A percentile compares a stretch with the other conserved stretches of the same genome.
Evolutionary conservation across 2,113 vertebrate genomes (phyloP).

Genomic region (Plotosus lineatus): DNA sequence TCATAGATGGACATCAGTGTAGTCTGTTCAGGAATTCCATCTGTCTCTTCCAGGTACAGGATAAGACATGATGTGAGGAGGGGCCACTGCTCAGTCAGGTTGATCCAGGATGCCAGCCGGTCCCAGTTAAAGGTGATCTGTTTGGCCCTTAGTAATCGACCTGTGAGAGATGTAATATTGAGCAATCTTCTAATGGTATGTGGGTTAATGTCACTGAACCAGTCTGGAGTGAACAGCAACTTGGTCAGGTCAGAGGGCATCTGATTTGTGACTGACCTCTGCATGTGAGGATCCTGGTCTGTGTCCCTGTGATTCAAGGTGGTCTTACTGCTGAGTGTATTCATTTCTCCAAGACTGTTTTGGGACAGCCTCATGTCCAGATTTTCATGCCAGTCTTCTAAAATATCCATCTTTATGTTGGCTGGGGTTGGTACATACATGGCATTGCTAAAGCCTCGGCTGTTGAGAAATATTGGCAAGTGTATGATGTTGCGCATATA

Average conservation of each 20-base stretch:
- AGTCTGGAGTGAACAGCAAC: constrained; percentile 93
- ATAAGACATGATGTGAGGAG: constrained; percentile 97
- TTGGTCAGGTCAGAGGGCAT: constrained; percentile 97
- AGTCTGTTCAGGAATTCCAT: constrained; percentile 85
- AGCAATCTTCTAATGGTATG: constrained; percentile 94
- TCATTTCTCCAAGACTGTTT: constrained; percentile 84
- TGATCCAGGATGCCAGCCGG: constrained; percentile 96
- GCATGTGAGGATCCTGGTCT: constrained; percentile 88
- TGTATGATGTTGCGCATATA: constrained; percentile 99
- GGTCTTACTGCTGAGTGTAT: constrained; percentile 89
- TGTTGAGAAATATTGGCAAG: constrained; percentile 96
- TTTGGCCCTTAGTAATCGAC: constrained; percentile 92
- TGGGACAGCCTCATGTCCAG: constrained; percentile 86
- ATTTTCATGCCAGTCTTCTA: constrained; percentile 89
- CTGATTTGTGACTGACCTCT: constrained; percentile 89
- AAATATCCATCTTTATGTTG: constrained; percentile 79
- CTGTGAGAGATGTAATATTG: constrained; percentile 94
- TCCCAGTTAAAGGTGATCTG: constrained; percentile 98
- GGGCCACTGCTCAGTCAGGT: constrained; percentile 97
- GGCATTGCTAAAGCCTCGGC: constrained; percentile 87
- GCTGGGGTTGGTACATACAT: constrained; percentile 78
- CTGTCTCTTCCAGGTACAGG: constrained; percentile 90
- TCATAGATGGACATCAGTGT: constrained; percentile 93
- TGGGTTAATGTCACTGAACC: constrained; percentile 97
- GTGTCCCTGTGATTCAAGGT: constrained; percentile 93